These are phyloP conservation scores for Hozukius guyotensis DNA, from an alignment of 2,797 vertebrate genomes.

Conservation along the genomic window DNA sequence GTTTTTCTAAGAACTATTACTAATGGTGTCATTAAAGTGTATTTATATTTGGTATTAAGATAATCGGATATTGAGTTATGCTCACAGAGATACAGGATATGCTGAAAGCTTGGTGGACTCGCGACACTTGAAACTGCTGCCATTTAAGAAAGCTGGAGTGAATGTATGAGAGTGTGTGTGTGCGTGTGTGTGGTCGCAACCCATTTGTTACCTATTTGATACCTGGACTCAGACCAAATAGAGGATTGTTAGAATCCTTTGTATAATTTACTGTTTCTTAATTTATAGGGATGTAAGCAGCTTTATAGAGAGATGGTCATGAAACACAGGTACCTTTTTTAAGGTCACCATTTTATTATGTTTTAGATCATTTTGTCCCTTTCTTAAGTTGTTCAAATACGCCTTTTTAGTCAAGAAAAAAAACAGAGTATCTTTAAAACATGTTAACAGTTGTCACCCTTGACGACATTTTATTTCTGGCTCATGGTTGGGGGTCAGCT, in stretches of 20 bases:
- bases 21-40: slow-evolving; percentile 48
- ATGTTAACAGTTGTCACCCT: not conserved
- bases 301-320: slow-evolving; percentile 16
- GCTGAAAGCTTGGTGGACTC: slow-evolving; percentile 53
- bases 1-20: slow-evolving; percentile 41
- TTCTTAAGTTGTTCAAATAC: not conserved
- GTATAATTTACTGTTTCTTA: slow-evolving; percentile 48
- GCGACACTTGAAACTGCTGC: slow-evolving; percentile 68
- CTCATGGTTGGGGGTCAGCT: not conserved
- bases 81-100: slow-evolving; percentile 59
- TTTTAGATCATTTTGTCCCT: not conserved
- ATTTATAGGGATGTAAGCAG: slow-evolving; percentile 36
- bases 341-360: not conserved
- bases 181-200: not conserved
- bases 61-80: slow-evolving; percentile 52
- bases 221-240: slow-evolving; percentile 79
- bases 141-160: slow-evolving; percentile 49
- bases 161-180: slow-evolving; percentile 10
- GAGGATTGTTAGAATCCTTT: slow-evolving; percentile 47
- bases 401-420: not conserved
- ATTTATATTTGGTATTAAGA: slow-evolving; percentile 77
- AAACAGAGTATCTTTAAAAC: not conserved
- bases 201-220: slow-evolving; percentile 58
- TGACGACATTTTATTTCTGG: not conserved
- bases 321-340: slow-evolving; percentile 47